Base-by-base conservation (phyloP, 2,797 vertebrate species). In the Myripristis jacobus region DNA sequence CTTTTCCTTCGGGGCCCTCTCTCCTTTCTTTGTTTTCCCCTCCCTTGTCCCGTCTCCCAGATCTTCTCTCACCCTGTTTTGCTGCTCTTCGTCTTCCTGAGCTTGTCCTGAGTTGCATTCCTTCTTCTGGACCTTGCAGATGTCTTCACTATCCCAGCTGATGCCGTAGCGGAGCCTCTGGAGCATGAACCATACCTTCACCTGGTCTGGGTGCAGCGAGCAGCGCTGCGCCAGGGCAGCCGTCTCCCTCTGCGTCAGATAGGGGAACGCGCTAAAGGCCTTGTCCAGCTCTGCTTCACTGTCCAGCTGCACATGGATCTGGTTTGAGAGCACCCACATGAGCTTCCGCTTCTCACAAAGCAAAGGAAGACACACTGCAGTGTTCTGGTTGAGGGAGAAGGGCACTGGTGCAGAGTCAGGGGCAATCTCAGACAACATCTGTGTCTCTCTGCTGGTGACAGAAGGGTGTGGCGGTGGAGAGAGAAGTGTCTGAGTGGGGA, bases 111-210 rank as follows among this genome's bases (percentile, higher is more conserved):
- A 60, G 18, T 19, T 54, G 10, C 84, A 66, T 3, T 4, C 3
- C 60, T 87, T 88, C 15, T 12, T 70, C 8, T 89, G 86, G 0
- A 94, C 88, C 57, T 94, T 87, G 29, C 70, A 76, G 69, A 96
- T 95, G 86, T 96, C 95, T 57, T 92, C 87, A 1, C 89, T 85
- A 10, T 94, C 94, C 96, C 96, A 96, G 92, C 95, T 96, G 84
- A 96, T 95, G 68, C 96, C 95, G 2, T 94, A 95, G 60, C 88
- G 91, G 25, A 96, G 94, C 48, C 95, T 93, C 83, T 96, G 95
- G 16, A 91, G 88, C 93, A 96, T 96, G 85, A 96, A 96, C 95
- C 95, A 96, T 18, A 93, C 92, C 87, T 93, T 95, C 34, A 96
- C 94, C 53, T 88, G 93, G 77, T 96, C 95, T 29, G 92, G 91